These are phyloP conservation scores for Madoqua kirkii DNA, from an alignment of 2,113 vertebrate genomes.

Conservation along the genomic window DNA sequence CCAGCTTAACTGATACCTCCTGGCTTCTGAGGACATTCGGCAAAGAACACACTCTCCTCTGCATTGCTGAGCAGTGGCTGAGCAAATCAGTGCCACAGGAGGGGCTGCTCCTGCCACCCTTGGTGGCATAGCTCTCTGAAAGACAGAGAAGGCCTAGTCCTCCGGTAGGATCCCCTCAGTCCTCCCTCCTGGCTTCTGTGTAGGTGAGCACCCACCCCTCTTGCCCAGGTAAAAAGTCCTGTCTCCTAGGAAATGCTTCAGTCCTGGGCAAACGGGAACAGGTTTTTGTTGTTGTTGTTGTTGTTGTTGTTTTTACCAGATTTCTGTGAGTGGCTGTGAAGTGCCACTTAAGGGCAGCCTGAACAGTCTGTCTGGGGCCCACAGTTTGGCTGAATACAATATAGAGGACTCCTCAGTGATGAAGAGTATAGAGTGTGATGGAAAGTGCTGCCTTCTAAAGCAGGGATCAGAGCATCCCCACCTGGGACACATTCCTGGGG, in stretches of 20 bases:
- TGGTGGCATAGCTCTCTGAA: background rate
- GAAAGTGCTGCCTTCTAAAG: too few species aligned
- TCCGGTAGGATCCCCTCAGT: background rate
- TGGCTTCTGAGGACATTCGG: background rate
- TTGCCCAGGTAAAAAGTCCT: background rate
- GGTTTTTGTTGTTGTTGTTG: background rate
- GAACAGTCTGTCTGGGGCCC: background rate
- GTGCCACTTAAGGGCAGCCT: background rate
- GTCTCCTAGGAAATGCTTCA: background rate
- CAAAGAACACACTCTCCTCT: accelerated
- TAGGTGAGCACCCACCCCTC: accelerated
- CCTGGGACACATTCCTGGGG: background rate
- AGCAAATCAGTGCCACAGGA: accelerated
- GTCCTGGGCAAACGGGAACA: background rate
- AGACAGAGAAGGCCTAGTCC: accelerated
- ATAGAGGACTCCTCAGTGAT: background rate
- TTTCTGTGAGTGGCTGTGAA: background rate
- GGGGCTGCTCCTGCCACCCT: background rate
- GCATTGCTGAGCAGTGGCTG: background rate
- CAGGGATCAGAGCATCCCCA: background rate
- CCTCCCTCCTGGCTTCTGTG: background rate
- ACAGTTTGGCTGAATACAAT: background rate
- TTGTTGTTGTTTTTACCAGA: background rate
- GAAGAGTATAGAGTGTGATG: background rate
- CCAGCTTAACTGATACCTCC: background rate